A percentile compares a stretch with the other conserved stretches of the same genome.
Evolutionary conservation across 2,888 invertebrate species (phyloP).

Genomic region (Rhagonycha lutea): DNA sequence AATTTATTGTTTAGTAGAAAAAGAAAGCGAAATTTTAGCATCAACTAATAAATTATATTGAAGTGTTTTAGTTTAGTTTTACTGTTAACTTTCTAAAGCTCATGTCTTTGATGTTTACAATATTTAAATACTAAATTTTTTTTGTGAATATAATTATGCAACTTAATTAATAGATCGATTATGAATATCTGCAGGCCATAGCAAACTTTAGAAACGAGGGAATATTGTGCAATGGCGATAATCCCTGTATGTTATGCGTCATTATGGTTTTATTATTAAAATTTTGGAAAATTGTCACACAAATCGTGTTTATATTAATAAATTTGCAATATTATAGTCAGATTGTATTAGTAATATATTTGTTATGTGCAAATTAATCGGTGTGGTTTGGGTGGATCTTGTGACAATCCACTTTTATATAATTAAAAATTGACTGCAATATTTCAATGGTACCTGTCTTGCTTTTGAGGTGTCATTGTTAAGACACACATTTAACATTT

Average conservation of each 20-base stretch:
- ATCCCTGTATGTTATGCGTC: not conserved
- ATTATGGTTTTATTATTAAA: not conserved
- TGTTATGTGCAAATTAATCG: too few relatives aligned
- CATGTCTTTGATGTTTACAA: not conserved
- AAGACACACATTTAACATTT: too few relatives aligned
- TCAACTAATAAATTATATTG: not conserved
- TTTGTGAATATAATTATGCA: not conserved
- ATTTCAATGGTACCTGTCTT: too few relatives aligned
- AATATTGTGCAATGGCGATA: not conserved
- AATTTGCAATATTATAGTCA: not conserved
- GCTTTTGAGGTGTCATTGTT: too few relatives aligned
- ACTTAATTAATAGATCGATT: not conserved
- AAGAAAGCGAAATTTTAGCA: not conserved
- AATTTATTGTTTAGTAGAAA: not conserved
- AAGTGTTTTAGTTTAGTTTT: constrained; percentile 1
- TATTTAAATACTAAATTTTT: not conserved
- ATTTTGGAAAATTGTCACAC: not conserved
- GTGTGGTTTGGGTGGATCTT: too few relatives aligned
- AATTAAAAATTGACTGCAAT: too few relatives aligned
- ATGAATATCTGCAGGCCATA: not conserved
- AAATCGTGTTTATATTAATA: not conserved
- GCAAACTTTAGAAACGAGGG: not conserved
- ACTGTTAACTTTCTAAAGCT: not conserved
- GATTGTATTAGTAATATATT: not conserved
- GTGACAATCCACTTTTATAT: too few relatives aligned